These are phyloP conservation scores for Caenorhabditis auriculariae DNA, from an alignment of 2,888 invertebrate species.

Conservation along the genomic window DNA sequence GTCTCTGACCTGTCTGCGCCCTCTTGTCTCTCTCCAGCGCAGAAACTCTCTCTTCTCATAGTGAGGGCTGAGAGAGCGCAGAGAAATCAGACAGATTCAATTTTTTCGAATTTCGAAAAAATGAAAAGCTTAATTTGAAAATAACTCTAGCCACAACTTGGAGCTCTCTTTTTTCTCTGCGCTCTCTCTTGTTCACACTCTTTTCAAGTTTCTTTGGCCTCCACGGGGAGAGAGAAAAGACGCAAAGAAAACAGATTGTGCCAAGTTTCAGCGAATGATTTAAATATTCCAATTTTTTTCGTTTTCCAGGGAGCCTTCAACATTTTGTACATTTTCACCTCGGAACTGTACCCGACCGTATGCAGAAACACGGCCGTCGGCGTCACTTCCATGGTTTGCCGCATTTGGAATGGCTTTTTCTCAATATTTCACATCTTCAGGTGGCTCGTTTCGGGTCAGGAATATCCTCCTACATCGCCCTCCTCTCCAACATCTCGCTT, in stretches of 20 bases:
- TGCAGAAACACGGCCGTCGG: slow-evolving; percentile 61
- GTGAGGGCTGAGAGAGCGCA: too few relatives aligned
- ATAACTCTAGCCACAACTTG: too few relatives aligned
- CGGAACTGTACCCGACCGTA: slow-evolving; percentile 63
- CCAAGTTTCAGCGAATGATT: background rate
- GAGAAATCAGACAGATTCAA: too few relatives aligned
- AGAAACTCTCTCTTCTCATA: too few relatives aligned
- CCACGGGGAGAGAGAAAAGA: too few relatives aligned
- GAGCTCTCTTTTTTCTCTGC: too few relatives aligned
- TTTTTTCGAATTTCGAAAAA: too few relatives aligned
- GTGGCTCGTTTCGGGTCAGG: slow-evolving; percentile 62
- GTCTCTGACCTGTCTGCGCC: too few relatives aligned
- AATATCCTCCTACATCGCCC: slow-evolving; percentile 60
- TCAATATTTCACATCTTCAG: slow-evolving; percentile 13
- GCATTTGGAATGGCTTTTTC: background rate
- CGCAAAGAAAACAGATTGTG: background rate
- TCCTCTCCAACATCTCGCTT: slow-evolving; percentile 60
- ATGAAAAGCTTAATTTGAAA: too few relatives aligned
- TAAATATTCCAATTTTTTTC: background rate
- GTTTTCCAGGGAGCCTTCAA: slow-evolving; percentile 61
- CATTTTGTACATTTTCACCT: slow-evolving; percentile 63
- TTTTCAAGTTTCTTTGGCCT: background rate
- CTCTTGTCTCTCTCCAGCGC: too few relatives aligned
- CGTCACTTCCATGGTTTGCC: slow-evolving; percentile 54
- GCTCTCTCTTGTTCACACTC: too few relatives aligned